Evolutionary conservation across 30 jellyfish, hydroid and myxozoan species (phyloP), one percentile per base, ranked within the genome.

Genomic region (Aurelia aurita complex sp. Pacific): DNA sequence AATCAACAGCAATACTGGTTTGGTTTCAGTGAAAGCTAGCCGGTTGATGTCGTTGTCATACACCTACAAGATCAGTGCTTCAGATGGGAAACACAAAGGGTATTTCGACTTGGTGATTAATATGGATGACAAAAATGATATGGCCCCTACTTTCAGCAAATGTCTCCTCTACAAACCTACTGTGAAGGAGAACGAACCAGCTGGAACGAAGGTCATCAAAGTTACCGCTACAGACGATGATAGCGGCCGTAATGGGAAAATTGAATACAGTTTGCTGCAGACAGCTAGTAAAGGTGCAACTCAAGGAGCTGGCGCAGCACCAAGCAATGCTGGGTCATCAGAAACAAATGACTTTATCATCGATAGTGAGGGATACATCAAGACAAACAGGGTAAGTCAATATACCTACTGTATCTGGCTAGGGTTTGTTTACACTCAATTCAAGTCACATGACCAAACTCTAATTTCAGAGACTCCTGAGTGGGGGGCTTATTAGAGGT

Each of bases 31-130:
- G 64, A 73, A 51, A 60, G 50, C 81, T 10, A 35, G 74, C 73
- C 71, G 69, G 19, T 55, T 88, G 66, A 11, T 3, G 61, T 69
- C 15, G 4, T 19, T 60, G 33, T 35, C 73, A n/a, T 88, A 64
- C 85, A 13, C 40, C 19, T 67, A 66, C 13, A 88, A 60, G 69
- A 88, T 88, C 67, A 71, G 92, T 55, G 97, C 97, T 5, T 68
- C 85, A 1, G 97, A 88, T 67, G 97, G 97, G 19, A 67, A 67
- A 65, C 50, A 76, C 80, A 74, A 66, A 36, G 97, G 97, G 13
- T 77, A 60, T 57, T 88, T 80, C 89, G 64, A 75, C 9, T 76
- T 88, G 82, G 57, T 36, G 63, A 79, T 88, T 46, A 68, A 52
- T 14, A 80, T 88, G 16, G 97, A 88, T 33, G 97, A 88, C 38